Base-by-base conservation (phyloP, 2,888 invertebrate genomes). In the Lobophora halterata region DNA sequence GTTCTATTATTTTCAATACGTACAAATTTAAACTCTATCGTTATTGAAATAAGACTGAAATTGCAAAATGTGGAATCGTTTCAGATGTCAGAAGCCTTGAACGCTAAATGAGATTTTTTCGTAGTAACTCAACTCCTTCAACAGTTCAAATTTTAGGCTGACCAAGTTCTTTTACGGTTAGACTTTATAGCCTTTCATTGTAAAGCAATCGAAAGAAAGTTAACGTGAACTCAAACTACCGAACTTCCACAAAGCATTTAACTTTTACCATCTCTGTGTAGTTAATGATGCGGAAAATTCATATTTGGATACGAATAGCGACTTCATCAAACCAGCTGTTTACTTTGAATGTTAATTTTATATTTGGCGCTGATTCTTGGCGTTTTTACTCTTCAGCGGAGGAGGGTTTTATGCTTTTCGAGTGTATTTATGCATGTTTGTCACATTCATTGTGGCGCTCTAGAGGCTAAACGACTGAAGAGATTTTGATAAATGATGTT, bases 201-300 rank as follows among this genome's bases (percentile, higher is more conserved):
- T 54, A 56, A 63, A 65, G 55, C 53, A 52, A 63, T 65, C 51
- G 59, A 59, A 67, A 61, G 62, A 67, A 67, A 65, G 68, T 63
- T 59, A 57, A 52, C 50, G 43, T 37, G 52, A 43, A 58, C 50
- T 53, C 40, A 42, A 50, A 48, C 46, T 54, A 34, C 52, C 48
- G 40, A 61, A 59, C 51, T 58, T 58, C 46, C 38, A 48, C 52
- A 47, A 50, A 55, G 58, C 51, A 42, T 54, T 49, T 44, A 61
- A 59, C 55, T 63, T 61, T 55, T 51, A 46, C 54, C 49, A 48
- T 48, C 46, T 51, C 50, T 46, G 39, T 46, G 48, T 48, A 55
- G 45, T 52, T 57, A 50, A 52, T 41, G 53, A 53, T 46, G 53
- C 40, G 53, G 50, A 45, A 43, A 52, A 49, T 52, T 53, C 53